Conservation (phyloP, 2,797 vertebrate species). For the Petrocephalus schoutedeni region DNA sequence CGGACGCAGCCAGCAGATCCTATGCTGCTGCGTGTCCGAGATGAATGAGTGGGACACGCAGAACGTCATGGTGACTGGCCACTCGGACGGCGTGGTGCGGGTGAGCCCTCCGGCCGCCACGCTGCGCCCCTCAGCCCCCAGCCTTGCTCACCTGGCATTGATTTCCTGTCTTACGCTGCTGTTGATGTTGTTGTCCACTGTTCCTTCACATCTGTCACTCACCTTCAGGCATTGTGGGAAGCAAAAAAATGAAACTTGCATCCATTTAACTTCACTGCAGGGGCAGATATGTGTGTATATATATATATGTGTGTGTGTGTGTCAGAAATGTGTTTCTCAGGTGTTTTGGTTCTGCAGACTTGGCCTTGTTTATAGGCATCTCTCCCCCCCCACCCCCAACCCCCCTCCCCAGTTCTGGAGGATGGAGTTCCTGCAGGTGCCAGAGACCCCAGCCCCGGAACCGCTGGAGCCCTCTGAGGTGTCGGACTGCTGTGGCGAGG, state of each 20-base stretch:
- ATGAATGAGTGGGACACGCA: conserved; percentile 99
- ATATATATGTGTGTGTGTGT: too few relatives aligned
- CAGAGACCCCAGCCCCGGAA: conserved; percentile 91
- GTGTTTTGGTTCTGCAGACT: not conserved
- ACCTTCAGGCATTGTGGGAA: not conserved
- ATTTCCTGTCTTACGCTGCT: not conserved
- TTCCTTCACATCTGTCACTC: not conserved
- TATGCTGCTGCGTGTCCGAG: conserved; percentile 93
- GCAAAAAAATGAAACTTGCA: not conserved
- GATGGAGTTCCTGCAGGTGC: conserved; percentile 97
- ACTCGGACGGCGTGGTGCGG: conserved; percentile 92
- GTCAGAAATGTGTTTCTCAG: not conserved
- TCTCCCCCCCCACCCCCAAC: not conserved
- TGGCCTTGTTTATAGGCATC: not conserved
- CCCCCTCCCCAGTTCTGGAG: conserved; percentile 82
- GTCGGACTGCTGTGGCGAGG: conserved; percentile 80
- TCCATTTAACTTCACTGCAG: not conserved
- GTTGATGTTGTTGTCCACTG: not conserved
- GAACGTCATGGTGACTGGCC: conserved; percentile 94
- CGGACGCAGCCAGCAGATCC: conserved; percentile 88
- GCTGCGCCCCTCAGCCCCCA: not conserved
- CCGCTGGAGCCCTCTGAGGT: conserved; percentile 76
- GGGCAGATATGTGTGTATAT: too few relatives aligned
- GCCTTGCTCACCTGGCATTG: not conserved
- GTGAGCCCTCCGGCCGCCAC: conserved; percentile 58